Percentiles rank a stretch among this genome's conserved stretches.
These are phyloP conservation scores for Trachymyrmex cornetzi DNA, from an alignment of 1,140 invertebrate species.

Conservation along the genomic window DNA sequence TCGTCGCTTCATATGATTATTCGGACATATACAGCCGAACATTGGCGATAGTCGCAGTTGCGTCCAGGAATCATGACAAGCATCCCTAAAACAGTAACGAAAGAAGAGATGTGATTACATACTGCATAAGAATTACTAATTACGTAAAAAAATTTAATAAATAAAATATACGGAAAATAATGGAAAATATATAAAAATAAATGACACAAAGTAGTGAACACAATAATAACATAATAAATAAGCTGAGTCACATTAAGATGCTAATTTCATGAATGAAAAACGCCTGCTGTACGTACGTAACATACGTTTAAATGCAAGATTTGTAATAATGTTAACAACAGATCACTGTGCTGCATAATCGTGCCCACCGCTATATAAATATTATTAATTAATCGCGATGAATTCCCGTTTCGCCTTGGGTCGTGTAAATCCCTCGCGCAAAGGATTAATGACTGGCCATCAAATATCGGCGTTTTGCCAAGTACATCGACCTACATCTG, in stretches of 20 bases:
- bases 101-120: neutral
- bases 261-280: conserved; percentile 17
- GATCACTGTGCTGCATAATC: conserved; percentile 29
- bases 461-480: conserved; percentile 62
- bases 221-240: conserved; percentile 17
- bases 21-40: conserved; percentile 96
- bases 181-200: conserved; percentile 6
- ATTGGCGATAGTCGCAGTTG: conserved; percentile 93
- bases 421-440: conserved; percentile 47
- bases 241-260: neutral
- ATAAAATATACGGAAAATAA: neutral
- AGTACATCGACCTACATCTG: conserved; percentile 54
- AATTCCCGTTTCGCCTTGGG: conserved; percentile 50
- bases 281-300: too few relatives aligned
- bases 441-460: conserved; percentile 59
- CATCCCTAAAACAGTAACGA: conserved; percentile 88
- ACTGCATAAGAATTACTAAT: neutral
- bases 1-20: conserved; percentile 94
- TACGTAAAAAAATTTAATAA: neutral
- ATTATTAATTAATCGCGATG: conserved; percentile 61
- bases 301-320: conserved; percentile 3
- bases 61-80: conserved; percentile 94
- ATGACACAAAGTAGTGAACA: neutral
- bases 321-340: conserved; percentile 25
- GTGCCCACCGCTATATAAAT: conserved; percentile 42